Conservation (phyloP, 2,113 vertebrate species). For the Cyanoliseus patagonus region DNA sequence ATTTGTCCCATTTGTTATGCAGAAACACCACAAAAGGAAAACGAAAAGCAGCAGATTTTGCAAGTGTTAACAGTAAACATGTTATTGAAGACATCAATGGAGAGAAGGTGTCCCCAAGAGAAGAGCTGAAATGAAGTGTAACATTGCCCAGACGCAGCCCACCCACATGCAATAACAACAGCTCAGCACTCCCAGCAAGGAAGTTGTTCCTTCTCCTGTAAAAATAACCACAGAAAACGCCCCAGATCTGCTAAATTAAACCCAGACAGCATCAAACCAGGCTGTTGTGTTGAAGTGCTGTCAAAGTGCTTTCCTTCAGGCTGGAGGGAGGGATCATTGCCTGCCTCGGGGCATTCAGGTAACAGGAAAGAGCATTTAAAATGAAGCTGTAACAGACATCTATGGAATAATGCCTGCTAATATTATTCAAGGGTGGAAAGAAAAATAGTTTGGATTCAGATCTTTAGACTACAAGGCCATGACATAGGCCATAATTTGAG, state of each 20-base stretch:
- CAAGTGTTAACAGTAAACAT: background rate
- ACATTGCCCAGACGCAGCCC: background rate
- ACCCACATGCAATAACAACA: background rate
- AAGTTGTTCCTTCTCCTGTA: background rate
- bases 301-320: background rate
- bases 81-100: background rate
- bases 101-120: background rate
- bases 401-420: background rate
- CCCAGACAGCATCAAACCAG: background rate
- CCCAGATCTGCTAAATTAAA: background rate
- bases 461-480: too few species aligned
- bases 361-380: background rate
- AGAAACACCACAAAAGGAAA: background rate
- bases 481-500: background rate
- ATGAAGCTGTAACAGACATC: background rate
- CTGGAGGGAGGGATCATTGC: background rate
- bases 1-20: background rate
- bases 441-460: background rate
- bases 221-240: background rate
- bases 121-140: fast-evolving
- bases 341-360: fast-evolving
- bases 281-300: background rate
- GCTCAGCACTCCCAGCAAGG: background rate
- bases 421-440: background rate
- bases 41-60: background rate